Base-by-base conservation (phyloP, 2,113 vertebrate species). In the Coturnix japonica region DNA sequence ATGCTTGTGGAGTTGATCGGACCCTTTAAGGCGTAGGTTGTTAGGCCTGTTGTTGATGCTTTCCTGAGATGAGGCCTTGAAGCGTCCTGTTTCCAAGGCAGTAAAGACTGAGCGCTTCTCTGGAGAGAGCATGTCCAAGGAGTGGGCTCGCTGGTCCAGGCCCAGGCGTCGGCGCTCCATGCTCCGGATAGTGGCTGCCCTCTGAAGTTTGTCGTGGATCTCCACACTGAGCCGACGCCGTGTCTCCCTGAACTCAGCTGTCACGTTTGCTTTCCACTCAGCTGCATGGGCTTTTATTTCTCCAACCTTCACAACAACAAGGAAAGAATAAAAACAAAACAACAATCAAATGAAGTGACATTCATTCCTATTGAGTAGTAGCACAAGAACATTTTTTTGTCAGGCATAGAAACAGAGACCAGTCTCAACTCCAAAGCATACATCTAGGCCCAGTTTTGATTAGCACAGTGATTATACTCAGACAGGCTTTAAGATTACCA, bases 261-360 rank as follows among this genome's bases (percentile, higher is more conserved):
- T 98, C 49, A 99, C 98, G 0, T 99, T 99, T 10, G 99, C 99
- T 95, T 99, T 99, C 99, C 99, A 99, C 86, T 99, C 99, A 1
- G 98, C 99, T 2, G 99, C 99, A 0, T 99, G 99, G 79, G 98
- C 99, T 96, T 99, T 99, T 94, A 99, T 98, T 95, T 99, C 99
- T 26, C 99, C 99, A 4, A 99, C 99, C 99, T 99, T 92, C 44
- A 51, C 19, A 74, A 74, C 19, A 80, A 7, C 0, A 73, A 74
- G 74, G 15, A 74, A 67, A 85, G 3, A 44, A 33, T 30, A 51
- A 7, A 15, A 23, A 31, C 56, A 14, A 31, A 47, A 39, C 9
- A 30, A 33, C 6, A 1, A 47, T 33, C 46, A 53, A 81, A 44
- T 17, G 20, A 72, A 66, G 26, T 0, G 1, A 44, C 49, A 41